Evolutionary conservation across 2,113 vertebrate species (phyloP), one percentile per base, ranked within the genome.

Genomic region (Gymnogyps californianus): DNA sequence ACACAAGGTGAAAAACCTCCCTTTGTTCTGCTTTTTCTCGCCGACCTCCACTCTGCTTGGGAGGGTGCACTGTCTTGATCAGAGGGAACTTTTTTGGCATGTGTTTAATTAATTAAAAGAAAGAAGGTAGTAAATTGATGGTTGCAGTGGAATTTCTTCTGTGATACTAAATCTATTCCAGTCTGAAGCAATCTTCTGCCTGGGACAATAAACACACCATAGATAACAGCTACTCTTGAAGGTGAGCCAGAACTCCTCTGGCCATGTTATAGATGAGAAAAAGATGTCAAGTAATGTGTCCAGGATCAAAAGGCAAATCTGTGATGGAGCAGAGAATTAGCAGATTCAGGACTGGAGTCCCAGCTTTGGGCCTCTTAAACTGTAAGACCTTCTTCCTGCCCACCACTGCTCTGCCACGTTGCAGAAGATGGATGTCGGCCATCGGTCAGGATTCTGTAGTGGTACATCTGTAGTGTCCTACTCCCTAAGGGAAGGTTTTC

Each of bases 171-270:
- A 95, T 57, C 72, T 69, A 40, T 84, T 82, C 13, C 44, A 16
- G 34, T 88, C 58, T 16, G 34, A 66, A 88, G 91, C 52, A 47
- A 2, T 85, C 71, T 80, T 83, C 44, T 72, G 87, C 71, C 76
- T 72, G 69, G 84, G 49, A 92, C 67, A 80, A 36, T 70, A 88
- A 94, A 83, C 83, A 81, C 49, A 46, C 40, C n/a, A 13, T 3
- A 93, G 94, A 80, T 88, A 87, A 88, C 58, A 77, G 67, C 84
- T 42, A 6, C 70, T 80, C 82, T 89, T 88, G 91, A 91, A 52
- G 8, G 3, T 31, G 90, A 91, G 90, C 93, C 83, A 89, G 67
- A 77, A 34, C 21, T 95, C 82, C 61, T 76, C 72, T 95, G 83
- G 81, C 90, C 79, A 11, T 71, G 47, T 40, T 57, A 29, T 5